Evolutionary conservation across 2,888 invertebrate genomes (phyloP).

Genomic region (Agelastica alni): DNA sequence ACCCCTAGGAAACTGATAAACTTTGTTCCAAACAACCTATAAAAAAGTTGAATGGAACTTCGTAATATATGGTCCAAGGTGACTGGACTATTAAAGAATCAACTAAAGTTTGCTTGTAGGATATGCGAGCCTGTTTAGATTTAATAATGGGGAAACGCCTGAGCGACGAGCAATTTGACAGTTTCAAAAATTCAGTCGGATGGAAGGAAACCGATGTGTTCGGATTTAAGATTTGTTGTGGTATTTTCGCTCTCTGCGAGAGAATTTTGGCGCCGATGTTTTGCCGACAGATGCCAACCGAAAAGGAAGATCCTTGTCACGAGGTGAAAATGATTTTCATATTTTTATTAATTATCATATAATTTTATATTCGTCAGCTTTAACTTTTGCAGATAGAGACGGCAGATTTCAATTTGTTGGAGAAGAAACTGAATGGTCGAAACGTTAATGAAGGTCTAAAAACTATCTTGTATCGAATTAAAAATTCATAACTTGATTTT

Average conservation of each 20-base stretch:
- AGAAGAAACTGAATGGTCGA: slow-evolving; percentile 61
- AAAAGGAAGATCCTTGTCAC: slow-evolving; percentile 70
- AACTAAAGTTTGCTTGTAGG: too few species aligned
- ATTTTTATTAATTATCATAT: neutral
- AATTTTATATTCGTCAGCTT: neutral
- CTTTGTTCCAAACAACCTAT: too few species aligned
- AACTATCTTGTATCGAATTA: slow-evolving; percentile 59
- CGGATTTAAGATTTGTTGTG: slow-evolving; percentile 78
- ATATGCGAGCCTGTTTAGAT: slow-evolving; percentile 61
- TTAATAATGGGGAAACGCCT: slow-evolving; percentile 70
- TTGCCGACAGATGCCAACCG: slow-evolving; percentile 57
- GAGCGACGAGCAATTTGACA: slow-evolving; percentile 57
- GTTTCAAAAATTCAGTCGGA: slow-evolving; percentile 60
- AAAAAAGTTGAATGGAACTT: too few species aligned
- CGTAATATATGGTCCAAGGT: too few species aligned
- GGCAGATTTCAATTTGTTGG: slow-evolving; percentile 70
- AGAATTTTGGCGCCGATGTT: slow-evolving; percentile 65
- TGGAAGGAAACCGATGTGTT: slow-evolving; percentile 61
- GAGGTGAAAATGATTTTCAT: slow-evolving; percentile 59
- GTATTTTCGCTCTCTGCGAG: slow-evolving; percentile 77
- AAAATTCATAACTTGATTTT: slow-evolving; percentile 37
- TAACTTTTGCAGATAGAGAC: slow-evolving; percentile 66
- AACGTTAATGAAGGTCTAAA: slow-evolving; percentile 59
- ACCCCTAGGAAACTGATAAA: too few species aligned
- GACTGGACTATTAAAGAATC: too few species aligned